A percentile compares a stretch with the other conserved stretches of the same genome.
Conservation (phyloP, 2,888 invertebrate species). For the Tethea ocularis region DNA sequence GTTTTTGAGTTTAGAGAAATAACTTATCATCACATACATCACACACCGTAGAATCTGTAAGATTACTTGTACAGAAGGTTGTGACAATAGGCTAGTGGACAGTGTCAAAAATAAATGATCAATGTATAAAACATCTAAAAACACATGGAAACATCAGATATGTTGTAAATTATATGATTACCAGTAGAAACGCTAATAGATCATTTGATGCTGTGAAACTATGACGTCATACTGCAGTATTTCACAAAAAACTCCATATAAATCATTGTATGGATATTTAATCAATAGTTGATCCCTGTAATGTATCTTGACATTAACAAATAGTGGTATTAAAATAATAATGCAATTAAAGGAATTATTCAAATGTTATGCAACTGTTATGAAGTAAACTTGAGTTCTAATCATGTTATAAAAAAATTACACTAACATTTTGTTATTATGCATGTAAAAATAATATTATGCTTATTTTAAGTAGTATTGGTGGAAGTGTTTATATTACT, state of each 20-base stretch:
- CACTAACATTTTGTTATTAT: conserved; percentile 9
- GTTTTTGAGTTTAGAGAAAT: conserved; percentile 16
- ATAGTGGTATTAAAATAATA: background rate
- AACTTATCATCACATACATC: conserved; percentile 14
- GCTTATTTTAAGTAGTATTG: conserved; percentile 18
- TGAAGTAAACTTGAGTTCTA: background rate
- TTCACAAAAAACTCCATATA: too few relatives aligned
- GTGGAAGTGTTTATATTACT: conserved; percentile 22
- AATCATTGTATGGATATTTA: too few relatives aligned
- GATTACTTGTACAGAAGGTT: conserved; percentile 18
- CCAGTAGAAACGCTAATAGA: too few relatives aligned
- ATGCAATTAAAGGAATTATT: background rate
- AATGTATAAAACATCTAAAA: too few relatives aligned
- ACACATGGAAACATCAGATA: too few relatives aligned
- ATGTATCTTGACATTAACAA: background rate
- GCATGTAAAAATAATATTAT: conserved; percentile 21
- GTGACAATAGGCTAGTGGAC: conserved; percentile 9
- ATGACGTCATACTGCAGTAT: too few relatives aligned
- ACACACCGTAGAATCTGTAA: conserved; percentile 13
- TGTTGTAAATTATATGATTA: too few relatives aligned
- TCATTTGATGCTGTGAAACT: too few relatives aligned
- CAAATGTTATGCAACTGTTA: background rate
- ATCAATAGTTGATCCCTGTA: too few relatives aligned
- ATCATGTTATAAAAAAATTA: conserved; percentile 4
- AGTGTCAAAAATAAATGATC: too few relatives aligned